Conservation (phyloP, 2,888 invertebrate genomes). For the Melanostoma scalare region DNA sequence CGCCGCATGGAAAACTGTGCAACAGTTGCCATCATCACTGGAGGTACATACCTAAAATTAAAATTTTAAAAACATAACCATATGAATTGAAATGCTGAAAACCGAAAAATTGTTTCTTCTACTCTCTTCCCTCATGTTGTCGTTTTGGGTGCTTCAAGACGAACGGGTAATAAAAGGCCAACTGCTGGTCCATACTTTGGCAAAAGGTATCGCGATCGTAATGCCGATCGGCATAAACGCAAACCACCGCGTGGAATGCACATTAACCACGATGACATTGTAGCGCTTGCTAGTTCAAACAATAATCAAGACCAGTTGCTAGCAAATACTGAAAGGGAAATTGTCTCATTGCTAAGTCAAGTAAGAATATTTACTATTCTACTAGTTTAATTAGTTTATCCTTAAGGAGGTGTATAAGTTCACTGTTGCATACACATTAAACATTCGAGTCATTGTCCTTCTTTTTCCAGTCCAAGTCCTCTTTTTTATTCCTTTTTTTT, state of each 20-base stretch:
- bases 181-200: slow-evolving; percentile 86
- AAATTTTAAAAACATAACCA: slow-evolving; percentile 43
- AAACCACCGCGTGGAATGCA: slow-evolving; percentile 98
- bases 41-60: slow-evolving; percentile 84
- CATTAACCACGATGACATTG: slow-evolving; percentile 98
- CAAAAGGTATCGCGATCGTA: slow-evolving; percentile 80
- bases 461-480: slow-evolving; percentile 45
- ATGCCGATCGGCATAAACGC: slow-evolving; percentile 86
- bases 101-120: slow-evolving; percentile 49
- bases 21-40: slow-evolving; percentile 93
- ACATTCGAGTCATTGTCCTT: slow-evolving; percentile 65
- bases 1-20: slow-evolving; percentile 90
- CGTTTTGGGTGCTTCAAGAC: slow-evolving; percentile 83
- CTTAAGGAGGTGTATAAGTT: slow-evolving; percentile 47
- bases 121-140: slow-evolving; percentile 48
- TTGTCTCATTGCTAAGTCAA: slow-evolving; percentile 97
- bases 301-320: slow-evolving; percentile 88
- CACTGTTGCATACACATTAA: slow-evolving; percentile 51
- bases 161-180: slow-evolving; percentile 90
- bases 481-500: background rate
- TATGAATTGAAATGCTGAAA: slow-evolving; percentile 54
- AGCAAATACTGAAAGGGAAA: slow-evolving; percentile 95
- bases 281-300: slow-evolving; percentile 88
- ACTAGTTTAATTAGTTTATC: slow-evolving; percentile 50
- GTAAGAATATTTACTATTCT: slow-evolving; percentile 85